Evolutionary conservation across 2,888 invertebrate genomes (phyloP).

Genomic region (Megamerina dolium): DNA sequence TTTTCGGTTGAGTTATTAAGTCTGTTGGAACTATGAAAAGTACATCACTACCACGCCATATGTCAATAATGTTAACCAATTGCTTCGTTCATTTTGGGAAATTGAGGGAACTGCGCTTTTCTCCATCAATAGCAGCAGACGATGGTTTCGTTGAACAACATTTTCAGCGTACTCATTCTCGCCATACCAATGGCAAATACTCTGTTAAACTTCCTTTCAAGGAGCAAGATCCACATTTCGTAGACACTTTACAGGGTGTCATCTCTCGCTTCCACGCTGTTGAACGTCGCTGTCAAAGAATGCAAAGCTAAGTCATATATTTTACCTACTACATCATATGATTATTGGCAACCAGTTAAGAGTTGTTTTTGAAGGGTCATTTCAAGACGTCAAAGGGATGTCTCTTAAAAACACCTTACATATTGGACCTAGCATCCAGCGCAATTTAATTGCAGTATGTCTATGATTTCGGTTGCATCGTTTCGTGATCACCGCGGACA

Average conservation of each 20-base stretch:
- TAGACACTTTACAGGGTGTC: too few species aligned
- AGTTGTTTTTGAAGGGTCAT: not conserved
- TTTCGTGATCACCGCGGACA: constrained; percentile 8
- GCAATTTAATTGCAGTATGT: constrained; percentile 11
- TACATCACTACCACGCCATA: constrained; percentile 2
- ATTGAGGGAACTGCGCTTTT: constrained; percentile 2
- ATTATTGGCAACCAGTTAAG: constrained; percentile 6
- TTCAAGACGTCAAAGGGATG: constrained; percentile 2
- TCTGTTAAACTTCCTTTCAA: not conserved
- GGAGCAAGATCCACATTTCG: too few species aligned
- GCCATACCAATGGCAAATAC: too few species aligned
- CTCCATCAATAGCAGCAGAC: too few species aligned
- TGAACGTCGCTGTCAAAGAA: constrained; percentile 9
- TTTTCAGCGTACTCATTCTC: too few species aligned
- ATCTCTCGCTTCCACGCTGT: constrained; percentile 4
- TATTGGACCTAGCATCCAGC: too few species aligned
- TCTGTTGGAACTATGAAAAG: not conserved
- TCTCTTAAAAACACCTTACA: too few species aligned
- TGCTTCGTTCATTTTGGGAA: constrained; percentile 7
- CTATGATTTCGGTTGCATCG: constrained; percentile 9
- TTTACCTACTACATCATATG: constrained; percentile 12
- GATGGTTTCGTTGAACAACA: constrained; percentile 5
- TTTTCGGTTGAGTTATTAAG: constrained; percentile 10
- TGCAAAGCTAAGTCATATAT: constrained; percentile 2
- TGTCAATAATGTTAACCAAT: not conserved